phyloP scores from a whole-genome alignment of 2,113 vertebrate genomes.

The Myotis lucifugus region DNA sequence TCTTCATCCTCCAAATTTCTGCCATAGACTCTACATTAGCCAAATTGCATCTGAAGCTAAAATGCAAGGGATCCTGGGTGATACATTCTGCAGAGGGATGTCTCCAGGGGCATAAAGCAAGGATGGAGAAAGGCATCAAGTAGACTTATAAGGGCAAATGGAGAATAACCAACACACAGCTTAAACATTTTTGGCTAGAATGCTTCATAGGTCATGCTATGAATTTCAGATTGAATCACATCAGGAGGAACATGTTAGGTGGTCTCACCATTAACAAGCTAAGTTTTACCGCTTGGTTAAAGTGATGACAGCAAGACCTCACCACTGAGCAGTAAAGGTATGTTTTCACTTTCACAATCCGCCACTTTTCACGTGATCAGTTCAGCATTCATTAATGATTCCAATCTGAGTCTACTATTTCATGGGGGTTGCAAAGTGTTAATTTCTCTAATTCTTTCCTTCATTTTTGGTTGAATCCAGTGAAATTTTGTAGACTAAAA shows the following conservation, averaged over 20 bases:
- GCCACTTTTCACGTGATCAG: background rate
- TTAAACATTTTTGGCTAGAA: background rate
- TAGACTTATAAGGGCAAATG: background rate
- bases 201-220: background rate
- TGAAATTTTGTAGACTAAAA: constrained; percentile 13
- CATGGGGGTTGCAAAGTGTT: background rate
- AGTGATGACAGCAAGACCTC: background rate
- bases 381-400: background rate
- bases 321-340: background rate
- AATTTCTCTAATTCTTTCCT: background rate
- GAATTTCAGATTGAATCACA: background rate
- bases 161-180: background rate
- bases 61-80: background rate
- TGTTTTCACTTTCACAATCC: background rate
- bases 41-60: constrained; percentile 8
- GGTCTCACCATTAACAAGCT: background rate
- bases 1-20: background rate
- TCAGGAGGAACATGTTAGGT: background rate
- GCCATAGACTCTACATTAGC: background rate
- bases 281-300: background rate
- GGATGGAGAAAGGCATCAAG: background rate
- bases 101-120: background rate
- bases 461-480: background rate
- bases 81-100: background rate
- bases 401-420: background rate